phyloP scores from a whole-genome alignment of 2,113 vertebrate species.

The Zapornia atra region DNA sequence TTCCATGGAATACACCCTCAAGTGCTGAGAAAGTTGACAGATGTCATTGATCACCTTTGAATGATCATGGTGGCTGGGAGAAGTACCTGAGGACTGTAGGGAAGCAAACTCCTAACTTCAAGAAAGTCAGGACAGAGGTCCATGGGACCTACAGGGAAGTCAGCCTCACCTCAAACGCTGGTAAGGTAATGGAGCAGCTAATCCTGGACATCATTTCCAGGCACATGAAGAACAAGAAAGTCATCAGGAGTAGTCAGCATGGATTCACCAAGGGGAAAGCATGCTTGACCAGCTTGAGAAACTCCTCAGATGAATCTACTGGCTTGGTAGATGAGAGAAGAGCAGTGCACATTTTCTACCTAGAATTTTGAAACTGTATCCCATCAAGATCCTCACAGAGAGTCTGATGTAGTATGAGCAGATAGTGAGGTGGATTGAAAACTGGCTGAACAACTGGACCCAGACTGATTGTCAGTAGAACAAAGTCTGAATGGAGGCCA shows the following conservation, averaged over 20 bases:
- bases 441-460: neutral
- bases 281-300: neutral
- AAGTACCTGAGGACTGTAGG: neutral
- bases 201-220: neutral
- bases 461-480: neutral
- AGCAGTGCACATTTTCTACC: neutral
- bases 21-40: neutral
- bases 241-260: neutral
- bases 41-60: neutral
- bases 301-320: neutral
- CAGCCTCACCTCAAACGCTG: neutral
- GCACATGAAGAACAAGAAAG: neutral
- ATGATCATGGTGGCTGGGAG: neutral
- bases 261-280: neutral
- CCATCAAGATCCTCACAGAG: neutral
- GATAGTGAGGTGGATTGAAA: neutral
- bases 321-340: neutral
- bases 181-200: neutral
- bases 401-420: neutral
- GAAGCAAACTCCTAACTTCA: neutral
- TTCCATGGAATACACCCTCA: neutral
- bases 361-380: neutral
- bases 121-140: neutral
- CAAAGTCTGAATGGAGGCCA: neutral
- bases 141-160: neutral